Percentiles rank a stretch among this genome's conserved stretches.
phyloP scores from a whole-genome alignment of 2,888 invertebrate species.

The Syrista parreyssii region DNA sequence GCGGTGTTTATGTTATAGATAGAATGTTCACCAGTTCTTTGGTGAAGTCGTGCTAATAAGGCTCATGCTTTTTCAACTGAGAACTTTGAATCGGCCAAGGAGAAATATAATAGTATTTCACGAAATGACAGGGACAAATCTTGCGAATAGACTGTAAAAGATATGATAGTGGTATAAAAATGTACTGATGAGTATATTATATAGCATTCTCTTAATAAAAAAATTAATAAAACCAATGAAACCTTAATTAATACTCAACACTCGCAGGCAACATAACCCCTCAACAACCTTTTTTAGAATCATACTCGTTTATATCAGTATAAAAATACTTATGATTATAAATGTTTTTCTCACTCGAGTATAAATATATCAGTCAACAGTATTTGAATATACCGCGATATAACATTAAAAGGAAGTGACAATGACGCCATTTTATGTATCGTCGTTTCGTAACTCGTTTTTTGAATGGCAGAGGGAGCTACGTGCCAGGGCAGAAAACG shows the following conservation, averaged over 20 bases:
- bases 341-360: neutral
- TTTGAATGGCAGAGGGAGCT: neutral
- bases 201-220: constrained; percentile 34
- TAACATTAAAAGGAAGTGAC: neutral
- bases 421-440: neutral
- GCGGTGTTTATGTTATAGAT: neutral
- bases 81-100: neutral
- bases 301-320: neutral
- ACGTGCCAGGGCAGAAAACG: neutral
- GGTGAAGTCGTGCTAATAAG: neutral
- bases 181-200: constrained; percentile 36
- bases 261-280: neutral
- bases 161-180: constrained; percentile 32
- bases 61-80: neutral
- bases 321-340: neutral
- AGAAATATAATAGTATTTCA: neutral
- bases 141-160: constrained; percentile 8
- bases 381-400: neutral
- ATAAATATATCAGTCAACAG: neutral
- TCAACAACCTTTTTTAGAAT: neutral
- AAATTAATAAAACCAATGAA: constrained; percentile 26
- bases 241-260: constrained; percentile 7
- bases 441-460: neutral
- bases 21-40: neutral
- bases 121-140: constrained; percentile 1